Evolutionary conservation across 2,888 invertebrate genomes (phyloP).

Genomic region (Cotesia congregata): DNA sequence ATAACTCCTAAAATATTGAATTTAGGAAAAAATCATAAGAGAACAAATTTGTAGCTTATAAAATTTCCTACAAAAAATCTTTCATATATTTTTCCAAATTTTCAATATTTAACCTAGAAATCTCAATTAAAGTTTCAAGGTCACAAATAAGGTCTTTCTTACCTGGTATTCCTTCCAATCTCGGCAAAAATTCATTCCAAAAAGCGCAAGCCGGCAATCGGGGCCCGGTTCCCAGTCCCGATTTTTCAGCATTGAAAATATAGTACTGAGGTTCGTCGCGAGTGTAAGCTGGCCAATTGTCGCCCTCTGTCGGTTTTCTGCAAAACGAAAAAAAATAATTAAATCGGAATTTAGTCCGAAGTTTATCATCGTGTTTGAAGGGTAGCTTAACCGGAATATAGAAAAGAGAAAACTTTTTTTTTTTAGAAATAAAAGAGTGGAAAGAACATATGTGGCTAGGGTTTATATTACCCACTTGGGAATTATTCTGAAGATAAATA

Average conservation of each 20-base stretch:
- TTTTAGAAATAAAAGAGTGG: conserved; percentile 10
- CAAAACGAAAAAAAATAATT: neutral
- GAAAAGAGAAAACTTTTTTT: neutral
- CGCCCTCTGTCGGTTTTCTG: conserved; percentile 73
- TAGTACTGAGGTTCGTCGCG: conserved; percentile 89
- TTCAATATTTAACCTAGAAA: too few species aligned
- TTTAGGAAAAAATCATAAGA: too few species aligned
- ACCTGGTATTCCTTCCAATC: conserved; percentile 83
- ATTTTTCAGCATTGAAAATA: conserved; percentile 87
- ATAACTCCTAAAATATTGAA: too few species aligned
- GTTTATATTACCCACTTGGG: conserved; percentile 11
- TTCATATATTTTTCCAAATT: too few species aligned
- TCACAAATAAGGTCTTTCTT: conserved; percentile 39
- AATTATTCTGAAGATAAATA: conserved; percentile 24
- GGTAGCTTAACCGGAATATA: neutral
- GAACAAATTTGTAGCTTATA: too few species aligned
- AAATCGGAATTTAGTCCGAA: neutral
- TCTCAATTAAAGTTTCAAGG: too few species aligned
- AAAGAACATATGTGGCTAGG: conserved; percentile 11
- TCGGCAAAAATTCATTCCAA: conserved; percentile 96
- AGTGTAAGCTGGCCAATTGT: conserved; percentile 91
- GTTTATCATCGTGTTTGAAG: neutral
- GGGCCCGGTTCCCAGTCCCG: conserved; percentile 80
- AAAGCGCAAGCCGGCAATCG: conserved; percentile 92
- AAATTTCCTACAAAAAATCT: too few species aligned